Conservation (phyloP, 2,113 vertebrate species). For the Myanophis thanlyinensis region DNA sequence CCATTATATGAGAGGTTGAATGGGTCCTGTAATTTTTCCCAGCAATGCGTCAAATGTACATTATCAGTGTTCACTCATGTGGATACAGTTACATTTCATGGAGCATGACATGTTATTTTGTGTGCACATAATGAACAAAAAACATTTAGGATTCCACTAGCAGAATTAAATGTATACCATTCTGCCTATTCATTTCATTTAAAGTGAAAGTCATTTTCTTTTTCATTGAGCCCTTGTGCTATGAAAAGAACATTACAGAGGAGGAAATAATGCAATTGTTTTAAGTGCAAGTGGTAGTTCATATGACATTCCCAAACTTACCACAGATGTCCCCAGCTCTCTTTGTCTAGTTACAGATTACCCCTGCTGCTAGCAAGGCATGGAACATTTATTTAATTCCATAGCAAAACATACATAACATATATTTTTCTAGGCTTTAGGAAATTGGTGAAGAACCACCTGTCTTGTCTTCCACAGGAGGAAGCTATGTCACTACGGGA, state of each 20-base stretch:
- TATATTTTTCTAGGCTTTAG: neutral
- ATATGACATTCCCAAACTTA: neutral
- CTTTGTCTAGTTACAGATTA: neutral
- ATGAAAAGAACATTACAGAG: neutral
- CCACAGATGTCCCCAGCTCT: neutral
- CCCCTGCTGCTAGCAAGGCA: neutral
- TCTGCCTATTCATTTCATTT: constrained; percentile 21
- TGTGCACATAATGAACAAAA: constrained; percentile 40
- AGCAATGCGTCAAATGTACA: constrained; percentile 34
- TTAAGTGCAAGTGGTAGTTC: neutral
- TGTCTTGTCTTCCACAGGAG: neutral
- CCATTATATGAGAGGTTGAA: constrained; percentile 36
- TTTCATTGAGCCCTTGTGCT: neutral
- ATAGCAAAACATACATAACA: neutral
- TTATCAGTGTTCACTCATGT: constrained; percentile 46
- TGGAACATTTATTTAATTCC: neutral
- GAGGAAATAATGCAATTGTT: neutral
- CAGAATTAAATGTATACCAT: neutral
- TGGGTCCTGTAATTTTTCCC: constrained; percentile 35
- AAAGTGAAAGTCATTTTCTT: constrained; percentile 36
- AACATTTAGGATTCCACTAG: neutral
- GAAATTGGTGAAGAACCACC: neutral
- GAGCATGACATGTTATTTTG: constrained; percentile 30
- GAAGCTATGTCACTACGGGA: neutral
- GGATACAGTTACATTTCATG: constrained; percentile 48